Percentiles rank a stretch among this genome's conserved stretches.
Evolutionary conservation across 2,113 vertebrate species (phyloP).

Genomic region (Takifugu bimaculatus): DNA sequence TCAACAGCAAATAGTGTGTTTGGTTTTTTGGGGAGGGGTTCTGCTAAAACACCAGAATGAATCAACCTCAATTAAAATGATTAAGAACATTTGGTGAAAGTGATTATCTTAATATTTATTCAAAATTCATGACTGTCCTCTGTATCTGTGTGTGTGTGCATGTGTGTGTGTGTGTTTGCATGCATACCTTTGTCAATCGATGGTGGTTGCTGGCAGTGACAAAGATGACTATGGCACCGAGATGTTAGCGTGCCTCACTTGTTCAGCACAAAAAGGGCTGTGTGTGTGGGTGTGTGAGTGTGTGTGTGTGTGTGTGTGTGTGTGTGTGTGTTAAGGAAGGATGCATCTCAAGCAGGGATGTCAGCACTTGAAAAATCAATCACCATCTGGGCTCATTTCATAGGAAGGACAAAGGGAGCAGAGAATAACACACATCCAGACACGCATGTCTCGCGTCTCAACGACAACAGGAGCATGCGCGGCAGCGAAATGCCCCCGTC

Average conservation of each 20-base stretch:
- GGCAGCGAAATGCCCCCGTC: slow-evolving; percentile 37
- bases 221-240: slow-evolving; percentile 91
- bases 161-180: slow-evolving; percentile 50
- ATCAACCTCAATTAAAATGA: too few species aligned
- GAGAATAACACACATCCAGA: slow-evolving; percentile 43
- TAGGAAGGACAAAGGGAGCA: slow-evolving; percentile 86
- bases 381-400: slow-evolving; percentile 98
- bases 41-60: too few species aligned
- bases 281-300: slow-evolving; percentile 19
- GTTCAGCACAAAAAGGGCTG: slow-evolving; percentile 88
- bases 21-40: too few species aligned
- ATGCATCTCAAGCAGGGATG: slow-evolving; percentile 96
- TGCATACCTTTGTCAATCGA: slow-evolving; percentile 88
- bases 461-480: slow-evolving; percentile 54
- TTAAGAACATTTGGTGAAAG: too few species aligned
- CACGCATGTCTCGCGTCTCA: slow-evolving; percentile 48
- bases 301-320: slow-evolving; percentile 22
- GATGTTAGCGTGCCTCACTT: slow-evolving; percentile 98
- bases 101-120: too few species aligned
- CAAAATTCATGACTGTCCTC: neutral
- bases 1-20: too few species aligned
- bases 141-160: slow-evolving; percentile 6
- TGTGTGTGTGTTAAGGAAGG: slow-evolving; percentile 35
- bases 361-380: slow-evolving; percentile 99
- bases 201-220: slow-evolving; percentile 85